These are phyloP conservation scores for Poecilia velifera DNA, from an alignment of 2,797 vertebrate genomes.

Conservation along the genomic window DNA sequence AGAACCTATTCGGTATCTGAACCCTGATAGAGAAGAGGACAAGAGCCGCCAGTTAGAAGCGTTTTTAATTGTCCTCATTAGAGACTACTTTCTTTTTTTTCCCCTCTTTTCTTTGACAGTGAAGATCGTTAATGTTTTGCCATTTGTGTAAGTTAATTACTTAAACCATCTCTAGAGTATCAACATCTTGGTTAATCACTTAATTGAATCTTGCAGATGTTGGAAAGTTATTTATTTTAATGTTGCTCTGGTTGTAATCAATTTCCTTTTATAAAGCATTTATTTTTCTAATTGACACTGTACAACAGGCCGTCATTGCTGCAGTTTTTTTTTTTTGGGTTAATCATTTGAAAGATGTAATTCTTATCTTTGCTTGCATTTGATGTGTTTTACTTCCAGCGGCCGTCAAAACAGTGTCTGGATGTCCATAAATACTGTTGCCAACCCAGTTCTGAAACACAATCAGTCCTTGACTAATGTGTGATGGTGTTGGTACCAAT, in stretches of 20 bases:
- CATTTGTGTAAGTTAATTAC: slow-evolving; percentile 7
- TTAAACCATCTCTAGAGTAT: not conserved
- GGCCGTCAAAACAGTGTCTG: not conserved
- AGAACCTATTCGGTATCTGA: slow-evolving; percentile 5
- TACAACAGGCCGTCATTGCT: not conserved
- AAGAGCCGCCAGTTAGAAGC: not conserved
- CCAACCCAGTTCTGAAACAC: not conserved
- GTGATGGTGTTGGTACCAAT: not conserved
- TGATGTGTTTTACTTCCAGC: not conserved
- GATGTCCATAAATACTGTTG: not conserved
- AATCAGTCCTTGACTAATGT: not conserved
- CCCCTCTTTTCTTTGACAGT: not conserved
- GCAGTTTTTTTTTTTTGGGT: not conserved
- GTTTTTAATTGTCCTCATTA: slow-evolving; percentile 16
- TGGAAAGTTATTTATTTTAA: not conserved
- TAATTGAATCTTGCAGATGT: slow-evolving; percentile 2
- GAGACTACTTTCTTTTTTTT: not conserved
- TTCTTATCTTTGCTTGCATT: not conserved
- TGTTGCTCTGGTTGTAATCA: not conserved
- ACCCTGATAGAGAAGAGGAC: not conserved
- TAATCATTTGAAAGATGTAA: not conserved
- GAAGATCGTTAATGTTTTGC: not conserved
- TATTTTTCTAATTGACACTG: not conserved
- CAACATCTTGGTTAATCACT: not conserved
- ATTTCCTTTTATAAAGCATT: not conserved